Percentiles rank a stretch among this genome's conserved stretches.
Evolutionary conservation across 2,113 vertebrate genomes (phyloP).

Genomic region (Ceyx cyanopectus): DNA sequence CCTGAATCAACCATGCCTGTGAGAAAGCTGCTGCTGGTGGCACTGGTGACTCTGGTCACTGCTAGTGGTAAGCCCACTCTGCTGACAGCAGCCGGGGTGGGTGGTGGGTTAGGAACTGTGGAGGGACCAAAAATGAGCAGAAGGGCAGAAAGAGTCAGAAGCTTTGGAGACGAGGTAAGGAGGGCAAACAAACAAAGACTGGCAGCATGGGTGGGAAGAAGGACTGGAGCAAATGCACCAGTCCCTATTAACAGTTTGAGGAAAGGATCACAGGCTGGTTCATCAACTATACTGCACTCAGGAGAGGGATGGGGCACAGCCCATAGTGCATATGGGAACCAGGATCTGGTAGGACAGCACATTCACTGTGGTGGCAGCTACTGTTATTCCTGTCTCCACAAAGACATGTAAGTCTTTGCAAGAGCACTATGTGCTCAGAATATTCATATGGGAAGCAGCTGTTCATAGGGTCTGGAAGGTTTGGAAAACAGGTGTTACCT

Average conservation of each 20-base stretch:
- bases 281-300: background rate
- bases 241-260: background rate
- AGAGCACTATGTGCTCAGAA: background rate
- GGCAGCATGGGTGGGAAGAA: background rate
- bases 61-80: background rate
- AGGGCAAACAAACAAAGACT: background rate
- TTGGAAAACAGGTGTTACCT: background rate
- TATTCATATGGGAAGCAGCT: background rate
- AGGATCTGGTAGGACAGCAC: background rate
- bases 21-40: background rate
- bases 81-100: accelerated
- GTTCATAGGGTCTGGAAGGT: background rate
- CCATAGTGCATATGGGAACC: background rate
- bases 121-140: background rate
- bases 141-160: background rate
- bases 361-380: background rate
- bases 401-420: background rate
- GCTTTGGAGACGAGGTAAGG: background rate
- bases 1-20: background rate
- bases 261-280: background rate
- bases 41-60: background rate
- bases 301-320: background rate
- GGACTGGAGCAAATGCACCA: accelerated
- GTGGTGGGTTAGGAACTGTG: accelerated
- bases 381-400: background rate